phyloP scores from a whole-genome alignment of 1,140 invertebrate genomes.

The Drosophila navojoa region DNA sequence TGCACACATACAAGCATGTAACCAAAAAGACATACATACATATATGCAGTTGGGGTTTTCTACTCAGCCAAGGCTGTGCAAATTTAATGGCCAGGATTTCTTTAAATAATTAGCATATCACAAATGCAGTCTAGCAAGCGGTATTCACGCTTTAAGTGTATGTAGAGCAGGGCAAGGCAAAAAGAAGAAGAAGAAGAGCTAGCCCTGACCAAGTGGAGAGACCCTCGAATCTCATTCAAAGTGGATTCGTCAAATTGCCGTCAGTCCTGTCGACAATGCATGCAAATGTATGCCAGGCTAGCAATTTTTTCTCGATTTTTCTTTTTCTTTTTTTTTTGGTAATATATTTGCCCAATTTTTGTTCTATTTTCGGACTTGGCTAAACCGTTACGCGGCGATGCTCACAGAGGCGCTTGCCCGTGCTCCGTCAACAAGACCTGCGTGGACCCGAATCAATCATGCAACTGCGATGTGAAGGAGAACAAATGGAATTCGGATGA shows the following conservation, averaged over 20 bases:
- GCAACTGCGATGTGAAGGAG: conserved; percentile 93
- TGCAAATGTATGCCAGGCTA: conserved; percentile 67
- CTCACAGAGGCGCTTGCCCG: conserved; percentile 87
- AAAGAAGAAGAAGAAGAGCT: conserved; percentile 15
- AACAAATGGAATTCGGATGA: conserved; percentile 95
- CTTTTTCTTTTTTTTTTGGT: not conserved
- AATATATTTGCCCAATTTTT: conserved; percentile 1
- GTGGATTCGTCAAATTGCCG: conserved; percentile 70
- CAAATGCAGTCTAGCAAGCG: conserved; percentile 9
- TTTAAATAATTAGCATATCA: conserved; percentile 38
- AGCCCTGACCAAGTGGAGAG: conserved; percentile 2
- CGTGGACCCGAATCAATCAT: conserved; percentile 90
- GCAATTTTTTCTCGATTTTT: conserved; percentile 5
- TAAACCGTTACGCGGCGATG: conserved; percentile 39
- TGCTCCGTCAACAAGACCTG: conserved; percentile 91
- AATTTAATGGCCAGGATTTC: too few relatives aligned
- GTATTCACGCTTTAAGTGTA: conserved; percentile 45
- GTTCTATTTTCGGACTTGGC: conserved; percentile 56
- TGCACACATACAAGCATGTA: conserved; percentile 59
- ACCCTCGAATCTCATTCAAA: conserved; percentile 32
- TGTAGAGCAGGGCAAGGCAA: conserved; percentile 35
- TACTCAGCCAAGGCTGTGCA: not conserved
- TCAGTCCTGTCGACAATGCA: conserved; percentile 52
- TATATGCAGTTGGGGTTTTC: not conserved
- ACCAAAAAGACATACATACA: conserved; percentile 45